These are phyloP conservation scores for Patella depressa DNA, from an alignment of 2,888 invertebrate species.

Conservation along the genomic window DNA sequence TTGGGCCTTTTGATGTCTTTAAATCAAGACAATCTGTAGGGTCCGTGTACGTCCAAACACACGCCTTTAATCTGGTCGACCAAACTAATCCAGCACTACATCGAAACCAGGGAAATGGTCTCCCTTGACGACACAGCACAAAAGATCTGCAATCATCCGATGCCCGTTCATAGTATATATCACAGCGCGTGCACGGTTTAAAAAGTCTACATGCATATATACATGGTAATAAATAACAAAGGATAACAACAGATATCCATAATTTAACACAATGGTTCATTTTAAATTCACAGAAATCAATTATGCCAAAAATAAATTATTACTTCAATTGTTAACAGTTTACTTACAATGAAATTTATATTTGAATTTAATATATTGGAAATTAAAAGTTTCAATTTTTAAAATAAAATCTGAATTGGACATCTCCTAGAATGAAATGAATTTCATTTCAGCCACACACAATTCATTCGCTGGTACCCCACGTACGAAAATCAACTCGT, in stretches of 20 bases:
- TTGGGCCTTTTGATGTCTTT: background rate
- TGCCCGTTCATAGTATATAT: background rate
- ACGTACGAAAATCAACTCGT: too few species aligned
- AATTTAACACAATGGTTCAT: background rate
- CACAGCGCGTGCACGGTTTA: slow-evolving; percentile 6
- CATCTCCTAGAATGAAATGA: too few species aligned
- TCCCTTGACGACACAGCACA: background rate
- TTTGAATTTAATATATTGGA: background rate
- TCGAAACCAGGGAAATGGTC: background rate
- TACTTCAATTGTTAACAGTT: too few species aligned
- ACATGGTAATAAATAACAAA: background rate
- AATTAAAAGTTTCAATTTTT: slow-evolving; percentile 10
- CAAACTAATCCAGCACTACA: slow-evolving; percentile 3
- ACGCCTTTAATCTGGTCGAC: slow-evolving; percentile 1
- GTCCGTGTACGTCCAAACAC: slow-evolving; percentile 7
- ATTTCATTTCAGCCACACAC: too few species aligned
- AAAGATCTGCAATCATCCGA: background rate
- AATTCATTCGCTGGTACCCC: too few species aligned
- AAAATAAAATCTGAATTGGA: background rate
- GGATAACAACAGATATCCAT: background rate
- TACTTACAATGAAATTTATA: background rate
- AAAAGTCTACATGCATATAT: background rate
- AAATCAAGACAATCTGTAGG: background rate
- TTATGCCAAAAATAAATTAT: background rate
- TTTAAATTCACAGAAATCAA: background rate